Base-by-base conservation (phyloP, 2,113 vertebrate genomes). In the Echinops telfairi region DNA sequence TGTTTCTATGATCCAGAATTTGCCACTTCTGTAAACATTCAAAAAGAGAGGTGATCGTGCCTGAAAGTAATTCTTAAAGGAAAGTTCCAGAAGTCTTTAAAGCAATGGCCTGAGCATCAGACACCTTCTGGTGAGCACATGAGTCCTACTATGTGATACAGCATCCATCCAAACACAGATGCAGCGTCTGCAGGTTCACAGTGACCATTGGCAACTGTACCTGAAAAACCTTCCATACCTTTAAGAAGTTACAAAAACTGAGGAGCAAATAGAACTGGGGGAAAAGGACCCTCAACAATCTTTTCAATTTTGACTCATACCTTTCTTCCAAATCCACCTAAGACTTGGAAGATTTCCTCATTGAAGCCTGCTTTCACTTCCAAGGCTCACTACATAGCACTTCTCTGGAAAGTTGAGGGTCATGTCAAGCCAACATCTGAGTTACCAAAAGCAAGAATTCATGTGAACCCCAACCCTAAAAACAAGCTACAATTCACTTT, bases 161-260 rank as follows among this genome's bases (percentile, higher is more conserved):
- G 22, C 70, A 38, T 14, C 38, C 33, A 4, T 43, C 22, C 15
- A 17, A 16, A 43, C 19, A 71, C 64, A 89, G 23, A 83, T 16
- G 64, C 27, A 86, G 0, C n/a, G 38, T 38, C 53, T 90, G 4
- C 15, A 92, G 4, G 16, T 83, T 33, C 85, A 31, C 53, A 64
- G 25, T 53, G 62, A 76, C 20, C 3, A 5, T 0, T 5, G 43
- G 40, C 57, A 68, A 92, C 29, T 29, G 2, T 3, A n/a, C 53
- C 25, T 57, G 81, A 23, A 58, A 12, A 75, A 71, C 29, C 10
- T 92, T 73, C 73, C 20, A 86, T 38, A 68, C 3, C 6, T 83
- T 83, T 81, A 36, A 14, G 29, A 91, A 93, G 88, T 47, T 91
- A 31, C 40, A 88, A 95, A 94, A 75, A 25, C 66, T 53, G 62